Evolutionary conservation across 2,888 invertebrate genomes (phyloP), one percentile per base, ranked within the genome.

Genomic region (Hydrotaea cyrtoneurina): DNA sequence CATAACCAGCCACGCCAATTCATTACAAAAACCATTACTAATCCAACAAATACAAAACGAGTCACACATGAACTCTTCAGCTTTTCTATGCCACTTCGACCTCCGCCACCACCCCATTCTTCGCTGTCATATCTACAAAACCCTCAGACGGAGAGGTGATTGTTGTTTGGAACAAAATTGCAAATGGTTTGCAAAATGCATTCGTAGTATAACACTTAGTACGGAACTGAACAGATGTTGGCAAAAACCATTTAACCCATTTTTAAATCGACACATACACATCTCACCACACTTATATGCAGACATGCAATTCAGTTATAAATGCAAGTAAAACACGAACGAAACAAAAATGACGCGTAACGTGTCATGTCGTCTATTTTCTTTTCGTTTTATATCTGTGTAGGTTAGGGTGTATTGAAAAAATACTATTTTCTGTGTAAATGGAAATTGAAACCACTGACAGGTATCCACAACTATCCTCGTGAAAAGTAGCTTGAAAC

Each of bases 81-180:
- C 31, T 2, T 31, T n/a, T 31, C 31, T 7, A 31, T 31, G 3
- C 31, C 31, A 31, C n/a, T n/a, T n/a, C n/a, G 31, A 31, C 2
- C 31, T n/a, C 7, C n/a, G 13, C 50, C 50, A n/a, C 50, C 13
- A n/a, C 15, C 50, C n/a, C n/a, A n/a, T 13, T 2, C 1, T n/a
- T n/a, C n/a, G n/a, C n/a, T 1, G 2, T 50, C 50, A 15, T n/a
- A n/a, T 8, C 50, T n/a, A 2, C 50, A 50, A 50, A 50, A 3
- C 31, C 31, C 2, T 8, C 39, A 39, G 3, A 13, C 11, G 7
- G 39, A 1, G 10, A 39, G 8, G 15, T 50, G 50, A 50, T n/a
- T 50, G 50, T 50, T 50, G 50, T 50, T n/a, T 50, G 50, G n/a
- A 50, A 50, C 50, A 50, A n/a, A n/a, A 50, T 50, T 50, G 50